Percentiles rank a stretch among this genome's conserved stretches.
These are phyloP conservation scores for Perizoma flavofasciatum DNA, from an alignment of 2,888 invertebrate species.

Conservation along the genomic window DNA sequence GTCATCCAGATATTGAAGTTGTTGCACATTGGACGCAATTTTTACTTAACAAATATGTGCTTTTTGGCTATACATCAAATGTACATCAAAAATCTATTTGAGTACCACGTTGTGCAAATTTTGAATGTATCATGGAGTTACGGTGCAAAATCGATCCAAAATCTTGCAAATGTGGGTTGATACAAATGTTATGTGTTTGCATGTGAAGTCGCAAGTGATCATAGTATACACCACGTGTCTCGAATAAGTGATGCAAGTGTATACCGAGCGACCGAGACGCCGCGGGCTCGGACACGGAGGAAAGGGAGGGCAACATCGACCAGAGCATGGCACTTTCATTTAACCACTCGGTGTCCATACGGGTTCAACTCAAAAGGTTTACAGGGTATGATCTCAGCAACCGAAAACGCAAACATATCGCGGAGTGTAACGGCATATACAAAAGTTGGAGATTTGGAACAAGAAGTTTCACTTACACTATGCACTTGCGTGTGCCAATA, in stretches of 20 bases:
- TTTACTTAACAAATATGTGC: constrained; percentile 24
- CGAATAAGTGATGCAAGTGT: constrained; percentile 52
- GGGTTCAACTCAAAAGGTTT: constrained; percentile 70
- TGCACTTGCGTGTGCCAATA: constrained; percentile 83
- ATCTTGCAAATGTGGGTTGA: constrained; percentile 66
- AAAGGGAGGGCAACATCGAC: constrained; percentile 73
- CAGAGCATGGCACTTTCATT: constrained; percentile 83
- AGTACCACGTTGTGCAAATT: constrained; percentile 48
- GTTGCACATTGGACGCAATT: constrained; percentile 72
- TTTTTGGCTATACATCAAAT: constrained; percentile 39
- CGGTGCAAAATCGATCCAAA: constrained; percentile 86
- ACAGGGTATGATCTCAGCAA: constrained; percentile 69
- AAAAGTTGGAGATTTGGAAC: constrained; percentile 84
- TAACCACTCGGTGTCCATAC: constrained; percentile 72
- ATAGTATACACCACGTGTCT: constrained; percentile 67
- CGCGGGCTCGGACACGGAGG: constrained; percentile 54
- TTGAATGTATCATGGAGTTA: constrained; percentile 76
- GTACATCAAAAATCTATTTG: constrained; percentile 43
- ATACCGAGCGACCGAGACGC: constrained; percentile 50
- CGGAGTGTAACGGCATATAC: constrained; percentile 77
- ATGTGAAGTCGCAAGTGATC: constrained; percentile 64
- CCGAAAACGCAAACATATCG: constrained; percentile 80
- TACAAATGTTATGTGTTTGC: constrained; percentile 62
- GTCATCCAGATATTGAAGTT: constrained; percentile 65
- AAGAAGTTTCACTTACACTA: constrained; percentile 83